These are phyloP conservation scores for Garrulus glandarius DNA, from an alignment of 2,797 vertebrate species.

Conservation along the genomic window DNA sequence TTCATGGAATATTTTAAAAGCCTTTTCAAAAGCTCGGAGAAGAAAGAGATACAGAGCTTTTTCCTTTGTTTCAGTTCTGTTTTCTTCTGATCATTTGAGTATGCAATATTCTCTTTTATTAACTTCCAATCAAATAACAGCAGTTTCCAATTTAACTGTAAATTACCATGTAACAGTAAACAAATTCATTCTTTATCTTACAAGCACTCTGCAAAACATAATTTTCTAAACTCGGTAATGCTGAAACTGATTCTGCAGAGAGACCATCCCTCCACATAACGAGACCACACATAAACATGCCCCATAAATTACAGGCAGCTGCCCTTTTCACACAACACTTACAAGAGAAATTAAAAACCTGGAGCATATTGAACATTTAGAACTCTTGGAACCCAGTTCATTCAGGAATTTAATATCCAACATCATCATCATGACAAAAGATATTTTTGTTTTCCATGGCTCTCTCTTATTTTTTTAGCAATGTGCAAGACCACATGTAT, in stretches of 20 bases:
- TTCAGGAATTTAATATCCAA: neutral
- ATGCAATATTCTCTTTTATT: neutral
- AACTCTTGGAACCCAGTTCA: neutral
- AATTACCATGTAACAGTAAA: neutral
- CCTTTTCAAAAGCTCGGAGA: neutral
- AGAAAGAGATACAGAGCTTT: neutral
- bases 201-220: neutral
- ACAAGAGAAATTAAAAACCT: neutral
- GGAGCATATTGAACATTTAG: neutral
- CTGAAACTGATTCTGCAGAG: neutral
- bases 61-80: neutral
- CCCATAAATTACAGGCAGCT: neutral
- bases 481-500: rapidly evolving
- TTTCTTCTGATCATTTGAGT: neutral
- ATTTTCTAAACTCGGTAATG: neutral
- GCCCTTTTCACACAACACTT: neutral
- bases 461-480: neutral
- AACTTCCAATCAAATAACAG: neutral
- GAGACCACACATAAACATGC: neutral
- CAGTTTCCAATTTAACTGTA: neutral
- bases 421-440: neutral
- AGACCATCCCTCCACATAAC: neutral
- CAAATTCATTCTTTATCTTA: neutral
- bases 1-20: neutral
- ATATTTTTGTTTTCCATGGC: neutral